A percentile compares a stretch with the other conserved stretches of the same genome.
Conservation (phyloP, 2,888 invertebrate species). For the Holacanthella duospinosa region DNA sequence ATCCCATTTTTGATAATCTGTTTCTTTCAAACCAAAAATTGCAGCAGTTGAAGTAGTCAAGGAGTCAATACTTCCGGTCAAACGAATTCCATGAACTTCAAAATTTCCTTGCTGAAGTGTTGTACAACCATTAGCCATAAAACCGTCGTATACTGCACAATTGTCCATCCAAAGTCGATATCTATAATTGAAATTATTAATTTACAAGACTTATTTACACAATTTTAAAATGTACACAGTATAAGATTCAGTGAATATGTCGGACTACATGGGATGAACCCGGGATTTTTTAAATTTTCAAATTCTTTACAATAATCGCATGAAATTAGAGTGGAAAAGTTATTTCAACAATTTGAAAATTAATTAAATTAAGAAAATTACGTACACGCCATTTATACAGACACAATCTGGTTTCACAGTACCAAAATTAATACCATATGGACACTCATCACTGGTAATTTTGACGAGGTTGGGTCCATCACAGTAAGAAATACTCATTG, state of each 20-base stretch:
- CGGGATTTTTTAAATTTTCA: too few relatives aligned
- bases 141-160: neutral
- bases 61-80: neutral
- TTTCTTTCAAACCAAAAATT: neutral
- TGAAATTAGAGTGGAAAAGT: too few relatives aligned
- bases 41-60: neutral
- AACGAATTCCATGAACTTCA: neutral
- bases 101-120: neutral
- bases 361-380: neutral
- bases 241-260: too few relatives aligned
- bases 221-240: too few relatives aligned
- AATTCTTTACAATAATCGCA: too few relatives aligned
- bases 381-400: conserved; percentile 14
- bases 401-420: conserved; percentile 8
- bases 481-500: conserved; percentile 10
- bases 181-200: too few relatives aligned
- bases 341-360: too few relatives aligned
- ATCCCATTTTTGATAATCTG: neutral
- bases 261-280: too few relatives aligned
- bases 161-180: neutral
- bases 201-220: neutral
- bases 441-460: conserved; percentile 12
- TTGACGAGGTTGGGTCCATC: conserved; percentile 6
- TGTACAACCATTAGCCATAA: neutral
- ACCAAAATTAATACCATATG: conserved; percentile 16